Base-by-base conservation (phyloP, 2,888 invertebrate species). In the Ariolimax columbianus region DNA sequence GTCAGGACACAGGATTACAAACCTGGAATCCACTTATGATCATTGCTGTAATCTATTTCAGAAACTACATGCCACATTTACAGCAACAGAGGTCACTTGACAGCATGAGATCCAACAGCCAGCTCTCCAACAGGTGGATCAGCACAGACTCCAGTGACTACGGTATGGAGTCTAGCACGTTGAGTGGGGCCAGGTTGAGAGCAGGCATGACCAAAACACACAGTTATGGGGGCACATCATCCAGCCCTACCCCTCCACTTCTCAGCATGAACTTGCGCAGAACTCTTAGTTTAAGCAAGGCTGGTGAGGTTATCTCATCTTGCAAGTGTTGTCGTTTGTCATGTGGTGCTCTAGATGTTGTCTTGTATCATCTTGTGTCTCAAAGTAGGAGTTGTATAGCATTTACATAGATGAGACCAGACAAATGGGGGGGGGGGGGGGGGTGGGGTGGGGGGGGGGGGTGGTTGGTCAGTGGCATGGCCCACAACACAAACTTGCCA, bases 181-280 rank as follows among this genome's bases (percentile, higher is more conserved):
- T 77, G 26, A 85, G 83, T 38, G 79, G 79, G 43, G 77, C 72
- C 19, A 43, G 77, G n/a, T 70, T 77, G 77, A 77, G 83, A 36
- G 78, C 85, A 73, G 47, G 72, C 72, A 86, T 88, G 73, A 96
- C 96, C 77, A 97, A 97, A 94, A 97, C 97, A 80, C 97, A 97
- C 95, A 97, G 97, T 94, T 98, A 98, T 92, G 97, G 97, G 23
- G 97, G 91, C 17, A 51, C 77, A 11, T 72, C 77, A 40, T 33
- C 84, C 47, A n/a, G 19, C 14, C 26, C 82, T 40, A 51, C 17
- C n/a, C 19, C 63, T 38, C 30, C 70, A 30, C 73, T 75, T 4
- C 78, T 63, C n/a, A 19, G 70, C 75, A 59, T 63, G 55, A 73
- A 38, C 43, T 36, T 55, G 36, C 82, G 51, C 6, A 40, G 72